Conservation (phyloP, 2,113 vertebrate species). For the Trochalopteron elliotii region DNA sequence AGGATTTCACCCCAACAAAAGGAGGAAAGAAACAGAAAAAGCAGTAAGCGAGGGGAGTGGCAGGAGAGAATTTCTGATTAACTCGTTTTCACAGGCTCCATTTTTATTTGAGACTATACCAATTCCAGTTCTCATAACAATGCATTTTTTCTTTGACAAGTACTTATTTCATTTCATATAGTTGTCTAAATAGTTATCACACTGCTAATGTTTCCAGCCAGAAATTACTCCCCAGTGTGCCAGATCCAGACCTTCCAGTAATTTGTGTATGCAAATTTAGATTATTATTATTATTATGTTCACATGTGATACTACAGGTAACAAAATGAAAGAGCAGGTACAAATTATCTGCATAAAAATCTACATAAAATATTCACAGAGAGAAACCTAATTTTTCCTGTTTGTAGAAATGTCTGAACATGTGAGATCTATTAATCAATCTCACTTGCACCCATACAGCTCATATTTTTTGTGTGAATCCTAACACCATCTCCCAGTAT, state of each 20-base stretch:
- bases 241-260: constrained; percentile 44
- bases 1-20: not conserved
- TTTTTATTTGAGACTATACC: not conserved
- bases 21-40: not conserved
- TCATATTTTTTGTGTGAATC: not conserved
- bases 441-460: not conserved
- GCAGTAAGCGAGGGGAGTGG: not conserved
- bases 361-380: constrained; percentile 39
- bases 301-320: constrained; percentile 21
- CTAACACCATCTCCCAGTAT: not conserved
- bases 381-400: constrained; percentile 16
- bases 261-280: constrained; percentile 58
- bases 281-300: constrained; percentile 27
- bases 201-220: constrained; percentile 13
- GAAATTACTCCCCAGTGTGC: constrained; percentile 4
- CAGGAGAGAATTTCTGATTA: not conserved
- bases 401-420: constrained; percentile 4
- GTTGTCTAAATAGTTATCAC: constrained; percentile 49
- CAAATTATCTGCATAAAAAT: constrained; percentile 33
- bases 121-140: constrained; percentile 17
- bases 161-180: constrained; percentile 21
- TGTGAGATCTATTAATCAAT: constrained; percentile 4
- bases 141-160: constrained; percentile 30
- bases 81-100: not conserved
- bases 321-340: constrained; percentile 47